Percentiles rank a stretch among this genome's conserved stretches.
Evolutionary conservation across 1,140 invertebrate species (phyloP).

Genomic region (Orius laevigatus): DNA sequence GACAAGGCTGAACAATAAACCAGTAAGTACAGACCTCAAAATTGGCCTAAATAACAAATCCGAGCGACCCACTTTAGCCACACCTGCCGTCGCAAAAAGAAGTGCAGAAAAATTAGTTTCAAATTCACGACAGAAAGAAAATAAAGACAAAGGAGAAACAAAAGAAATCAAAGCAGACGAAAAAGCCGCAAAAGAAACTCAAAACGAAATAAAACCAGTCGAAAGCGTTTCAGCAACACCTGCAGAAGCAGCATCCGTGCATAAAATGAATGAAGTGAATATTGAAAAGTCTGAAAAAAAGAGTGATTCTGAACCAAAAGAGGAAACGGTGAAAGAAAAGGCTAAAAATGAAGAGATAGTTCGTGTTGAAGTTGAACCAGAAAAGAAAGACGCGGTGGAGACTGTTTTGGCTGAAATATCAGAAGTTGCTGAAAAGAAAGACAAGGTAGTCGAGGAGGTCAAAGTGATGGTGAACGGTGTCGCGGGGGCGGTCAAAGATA

Average conservation of each 20-base stretch:
- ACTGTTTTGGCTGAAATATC: not conserved
- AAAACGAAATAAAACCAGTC: no score
- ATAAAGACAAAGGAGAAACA: no score
- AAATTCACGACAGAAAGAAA: no score
- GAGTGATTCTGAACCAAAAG: not conserved
- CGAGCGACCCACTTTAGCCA: no score
- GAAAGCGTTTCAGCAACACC: not conserved
- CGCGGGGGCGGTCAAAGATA: not conserved
- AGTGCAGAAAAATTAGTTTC: no score
- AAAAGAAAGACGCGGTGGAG: not conserved
- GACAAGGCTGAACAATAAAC: constrained; percentile 4
- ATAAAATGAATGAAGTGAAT: not conserved
- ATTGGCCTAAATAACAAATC: not conserved
- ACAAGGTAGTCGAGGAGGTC: not conserved
- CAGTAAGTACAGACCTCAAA: constrained; percentile 8
- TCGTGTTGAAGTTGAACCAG: not conserved
- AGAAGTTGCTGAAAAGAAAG: not conserved
- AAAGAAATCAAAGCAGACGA: no score
- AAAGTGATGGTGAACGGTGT: not conserved
- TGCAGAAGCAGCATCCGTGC: constrained; percentile 1
- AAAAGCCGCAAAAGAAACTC: no score
- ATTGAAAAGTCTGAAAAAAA: constrained; percentile 5
- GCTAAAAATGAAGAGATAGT: not conserved
- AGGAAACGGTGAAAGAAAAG: not conserved
- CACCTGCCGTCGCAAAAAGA: no score